Evolutionary conservation across 2,113 vertebrate genomes (phyloP).

Genomic region (Phoenicopterus ruber): DNA sequence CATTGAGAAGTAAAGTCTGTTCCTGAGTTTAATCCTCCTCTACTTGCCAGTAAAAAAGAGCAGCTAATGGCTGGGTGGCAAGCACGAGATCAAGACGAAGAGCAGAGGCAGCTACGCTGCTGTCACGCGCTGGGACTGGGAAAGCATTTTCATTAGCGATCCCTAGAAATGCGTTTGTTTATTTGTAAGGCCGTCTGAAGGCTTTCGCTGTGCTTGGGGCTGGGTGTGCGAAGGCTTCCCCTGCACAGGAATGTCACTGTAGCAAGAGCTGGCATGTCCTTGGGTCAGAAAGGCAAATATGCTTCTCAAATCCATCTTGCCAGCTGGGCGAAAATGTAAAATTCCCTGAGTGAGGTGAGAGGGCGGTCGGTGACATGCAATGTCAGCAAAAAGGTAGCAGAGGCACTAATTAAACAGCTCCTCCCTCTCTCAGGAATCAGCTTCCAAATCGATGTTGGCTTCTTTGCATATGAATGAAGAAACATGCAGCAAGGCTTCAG

Average conservation of each 20-base stretch:
- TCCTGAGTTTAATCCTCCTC: background rate
- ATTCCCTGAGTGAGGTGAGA: background rate
- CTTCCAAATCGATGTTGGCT: background rate
- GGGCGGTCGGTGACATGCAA: background rate
- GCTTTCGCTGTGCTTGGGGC: background rate
- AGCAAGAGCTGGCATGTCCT: background rate
- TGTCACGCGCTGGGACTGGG: background rate
- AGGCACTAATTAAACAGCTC: background rate
- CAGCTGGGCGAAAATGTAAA: background rate
- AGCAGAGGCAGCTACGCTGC: background rate
- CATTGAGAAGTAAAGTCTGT: background rate
- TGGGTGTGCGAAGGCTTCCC: background rate
- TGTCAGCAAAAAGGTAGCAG: background rate
- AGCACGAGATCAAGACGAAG: background rate
- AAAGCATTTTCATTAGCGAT: background rate
- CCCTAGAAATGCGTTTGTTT: conserved; percentile 6
- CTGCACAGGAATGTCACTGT: background rate
- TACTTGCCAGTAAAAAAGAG: background rate
- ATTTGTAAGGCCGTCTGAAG: background rate
- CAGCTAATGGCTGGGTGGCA: background rate
- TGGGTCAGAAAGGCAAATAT: background rate
- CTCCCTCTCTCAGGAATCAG: background rate
- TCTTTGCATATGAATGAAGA: background rate
- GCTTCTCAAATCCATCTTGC: background rate
- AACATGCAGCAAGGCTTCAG: background rate